Conservation (phyloP, 2,888 invertebrate genomes). For the Augochlorella aurata region DNA sequence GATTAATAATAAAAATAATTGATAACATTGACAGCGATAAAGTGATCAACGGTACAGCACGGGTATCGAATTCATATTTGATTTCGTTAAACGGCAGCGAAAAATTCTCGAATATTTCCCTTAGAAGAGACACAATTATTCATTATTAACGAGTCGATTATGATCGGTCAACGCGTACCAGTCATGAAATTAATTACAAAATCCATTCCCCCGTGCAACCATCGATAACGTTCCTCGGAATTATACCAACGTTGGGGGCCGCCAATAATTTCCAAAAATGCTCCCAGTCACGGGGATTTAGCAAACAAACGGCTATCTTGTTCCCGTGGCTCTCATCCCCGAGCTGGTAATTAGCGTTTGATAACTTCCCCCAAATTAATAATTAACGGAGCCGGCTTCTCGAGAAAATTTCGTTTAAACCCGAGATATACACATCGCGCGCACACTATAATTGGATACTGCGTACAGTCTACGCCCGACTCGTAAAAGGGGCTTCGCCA, state of each 20-base stretch:
- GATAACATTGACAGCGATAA: not conserved
- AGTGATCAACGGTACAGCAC: not conserved
- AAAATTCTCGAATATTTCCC: not conserved
- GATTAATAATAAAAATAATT: not conserved
- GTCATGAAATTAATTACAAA: conserved; percentile 4
- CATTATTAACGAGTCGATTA: conserved; percentile 1
- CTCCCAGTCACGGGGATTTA: not conserved
- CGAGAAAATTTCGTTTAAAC: conserved; percentile 29
- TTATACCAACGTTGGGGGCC: conserved; percentile 6
- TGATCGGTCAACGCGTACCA: conserved; percentile 4
- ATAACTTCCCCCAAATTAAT: conserved; percentile 55
- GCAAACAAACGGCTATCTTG: not conserved
- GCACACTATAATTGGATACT: conserved; percentile 53
- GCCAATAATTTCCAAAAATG: conserved; percentile 1
- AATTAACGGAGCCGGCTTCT: conserved; percentile 56
- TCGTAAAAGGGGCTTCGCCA: conserved; percentile 25
- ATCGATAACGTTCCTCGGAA: not conserved
- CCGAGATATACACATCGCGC: conserved; percentile 31
- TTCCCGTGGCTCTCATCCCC: not conserved
- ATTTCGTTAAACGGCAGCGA: not conserved
- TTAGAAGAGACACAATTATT: not conserved
- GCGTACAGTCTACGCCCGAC: conserved; percentile 20
- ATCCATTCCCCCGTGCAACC: not conserved
- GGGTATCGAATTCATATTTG: not conserved
- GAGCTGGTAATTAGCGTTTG: conserved; percentile 35